Evolutionary conservation across 2,113 vertebrate species (phyloP).

Genomic region (Pelusios castaneus): DNA sequence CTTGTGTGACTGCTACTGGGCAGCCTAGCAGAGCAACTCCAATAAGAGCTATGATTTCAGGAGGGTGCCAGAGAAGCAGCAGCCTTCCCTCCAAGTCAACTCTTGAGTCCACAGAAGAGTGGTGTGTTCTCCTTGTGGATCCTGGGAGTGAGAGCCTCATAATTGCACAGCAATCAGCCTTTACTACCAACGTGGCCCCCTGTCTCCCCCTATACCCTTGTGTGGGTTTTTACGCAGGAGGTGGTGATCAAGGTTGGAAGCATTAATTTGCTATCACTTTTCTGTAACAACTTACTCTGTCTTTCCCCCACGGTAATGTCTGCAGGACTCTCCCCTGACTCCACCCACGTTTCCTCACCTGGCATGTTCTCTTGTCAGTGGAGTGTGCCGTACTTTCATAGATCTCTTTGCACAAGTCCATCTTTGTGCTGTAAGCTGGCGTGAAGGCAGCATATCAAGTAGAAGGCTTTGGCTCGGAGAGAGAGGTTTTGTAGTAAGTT

Average conservation of each 20-base stretch:
- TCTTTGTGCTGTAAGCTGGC: conserved; percentile 67
- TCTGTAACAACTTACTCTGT: neutral
- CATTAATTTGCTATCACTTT: rapidly evolving
- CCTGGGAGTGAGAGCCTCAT: rapidly evolving
- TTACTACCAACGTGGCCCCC: rapidly evolving
- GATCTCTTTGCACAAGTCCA: conserved; percentile 49
- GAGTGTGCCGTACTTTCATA: conserved; percentile 25
- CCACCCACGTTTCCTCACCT: neutral
- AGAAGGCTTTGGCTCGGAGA: conserved; percentile 74
- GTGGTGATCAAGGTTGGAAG: neutral
- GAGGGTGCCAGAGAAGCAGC: rapidly evolving
- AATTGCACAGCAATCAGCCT: neutral
- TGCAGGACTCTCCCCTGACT: neutral
- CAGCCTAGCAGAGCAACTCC: neutral
- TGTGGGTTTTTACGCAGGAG: neutral
- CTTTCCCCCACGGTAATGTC: neutral
- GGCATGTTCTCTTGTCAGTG: neutral
- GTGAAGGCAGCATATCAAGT: conserved; percentile 74
- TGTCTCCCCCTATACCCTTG: neutral
- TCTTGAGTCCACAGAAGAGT: rapidly evolving
- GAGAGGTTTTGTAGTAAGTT: conserved; percentile 71
- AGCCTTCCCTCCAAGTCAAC: neutral
- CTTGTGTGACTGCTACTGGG: neutral
- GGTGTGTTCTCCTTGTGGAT: rapidly evolving
- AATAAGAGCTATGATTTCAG: neutral